Conservation (phyloP, 2,113 vertebrate genomes). For the Nibea coibor region DNA sequence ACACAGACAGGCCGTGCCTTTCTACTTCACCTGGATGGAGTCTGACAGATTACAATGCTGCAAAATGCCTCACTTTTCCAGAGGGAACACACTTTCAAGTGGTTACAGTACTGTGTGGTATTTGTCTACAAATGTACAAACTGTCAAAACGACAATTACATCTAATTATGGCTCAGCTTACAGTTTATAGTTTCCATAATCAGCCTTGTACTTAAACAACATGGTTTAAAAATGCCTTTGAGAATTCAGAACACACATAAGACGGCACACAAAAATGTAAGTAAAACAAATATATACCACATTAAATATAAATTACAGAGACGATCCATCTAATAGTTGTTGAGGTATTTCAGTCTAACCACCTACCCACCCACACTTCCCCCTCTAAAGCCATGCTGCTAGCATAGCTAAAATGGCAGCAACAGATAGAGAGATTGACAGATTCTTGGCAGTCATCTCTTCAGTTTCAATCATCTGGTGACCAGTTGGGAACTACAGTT, state of each 20-base stretch:
- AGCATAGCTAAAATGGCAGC: background rate
- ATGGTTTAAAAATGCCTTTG: slow-evolving; percentile 9
- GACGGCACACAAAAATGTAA: background rate
- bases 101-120: slow-evolving; percentile 12
- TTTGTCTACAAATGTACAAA: slow-evolving; percentile 33
- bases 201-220: slow-evolving; percentile 6
- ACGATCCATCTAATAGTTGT: background rate
- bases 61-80: slow-evolving; percentile 14
- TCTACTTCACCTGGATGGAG: slow-evolving; percentile 23
- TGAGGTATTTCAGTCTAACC: background rate
- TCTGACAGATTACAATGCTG: background rate
- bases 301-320: background rate
- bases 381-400: background rate
- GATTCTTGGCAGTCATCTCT: background rate
- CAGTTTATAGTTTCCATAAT: slow-evolving; percentile 45
- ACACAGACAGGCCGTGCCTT: background rate
- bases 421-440: background rate
- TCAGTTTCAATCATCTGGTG: background rate
- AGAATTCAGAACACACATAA: slow-evolving; percentile 27
- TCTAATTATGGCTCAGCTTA: slow-evolving; percentile 36
- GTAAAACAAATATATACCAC: slow-evolving; percentile 13
- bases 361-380: background rate
- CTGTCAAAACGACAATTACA: slow-evolving; percentile 26
- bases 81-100: slow-evolving; percentile 1
- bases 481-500: background rate